phyloP scores from a whole-genome alignment of 2,888 invertebrate genomes.

The Platycnemis pennipes region DNA sequence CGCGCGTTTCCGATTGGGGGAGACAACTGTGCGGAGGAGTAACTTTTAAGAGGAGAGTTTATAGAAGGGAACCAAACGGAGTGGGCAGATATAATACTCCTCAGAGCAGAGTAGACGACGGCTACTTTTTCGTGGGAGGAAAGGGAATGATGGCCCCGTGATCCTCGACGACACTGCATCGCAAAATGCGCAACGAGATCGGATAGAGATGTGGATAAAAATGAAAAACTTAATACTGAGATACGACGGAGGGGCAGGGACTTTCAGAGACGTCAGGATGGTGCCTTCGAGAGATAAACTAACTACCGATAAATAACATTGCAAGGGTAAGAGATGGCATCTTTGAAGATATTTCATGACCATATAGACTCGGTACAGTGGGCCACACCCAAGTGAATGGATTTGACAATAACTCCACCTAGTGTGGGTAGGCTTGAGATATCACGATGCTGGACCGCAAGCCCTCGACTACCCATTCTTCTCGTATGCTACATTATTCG shows the following conservation, averaged over 20 bases:
- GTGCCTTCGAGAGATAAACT: neutral
- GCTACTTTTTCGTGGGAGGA: neutral
- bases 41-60: neutral
- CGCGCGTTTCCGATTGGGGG: neutral
- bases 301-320: neutral
- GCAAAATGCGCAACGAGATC: neutral
- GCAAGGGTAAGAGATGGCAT: neutral
- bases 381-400: neutral
- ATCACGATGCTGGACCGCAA: neutral
- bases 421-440: neutral
- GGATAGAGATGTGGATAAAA: neutral
- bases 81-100: neutral
- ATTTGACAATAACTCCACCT: neutral
- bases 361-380: neutral
- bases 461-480: neutral
- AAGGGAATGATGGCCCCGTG: neutral
- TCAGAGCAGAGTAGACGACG: neutral
- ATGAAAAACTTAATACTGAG: neutral
- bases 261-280: neutral
- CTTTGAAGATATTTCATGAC: neutral
- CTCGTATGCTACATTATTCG: too few species aligned
- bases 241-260: neutral
- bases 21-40: neutral
- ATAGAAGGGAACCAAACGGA: neutral
- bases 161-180: neutral